Conservation (phyloP, 2,888 invertebrate genomes). For the Torymus tubicola region DNA sequence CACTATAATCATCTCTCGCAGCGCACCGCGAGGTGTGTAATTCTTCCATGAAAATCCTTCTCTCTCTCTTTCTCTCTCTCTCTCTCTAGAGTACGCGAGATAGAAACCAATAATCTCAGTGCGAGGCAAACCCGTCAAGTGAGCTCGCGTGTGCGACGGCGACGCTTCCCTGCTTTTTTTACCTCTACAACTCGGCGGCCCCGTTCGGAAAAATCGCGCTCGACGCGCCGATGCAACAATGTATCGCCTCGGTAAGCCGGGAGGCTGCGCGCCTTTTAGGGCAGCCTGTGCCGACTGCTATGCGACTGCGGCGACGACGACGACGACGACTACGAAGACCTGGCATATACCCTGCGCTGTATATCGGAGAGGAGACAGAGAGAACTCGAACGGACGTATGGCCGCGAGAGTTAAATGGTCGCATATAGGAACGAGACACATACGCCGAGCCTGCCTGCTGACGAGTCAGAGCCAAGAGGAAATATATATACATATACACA, state of each 20-base stretch:
- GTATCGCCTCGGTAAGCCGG: slow-evolving; percentile 15
- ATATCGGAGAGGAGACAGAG: neutral
- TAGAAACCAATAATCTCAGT: slow-evolving; percentile 35
- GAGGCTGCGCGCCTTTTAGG: slow-evolving; percentile 50
- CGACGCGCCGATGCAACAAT: slow-evolving; percentile 36
- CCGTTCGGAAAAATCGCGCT: slow-evolving; percentile 38
- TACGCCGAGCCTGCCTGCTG: neutral
- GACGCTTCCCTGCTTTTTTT: slow-evolving; percentile 4
- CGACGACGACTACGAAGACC: too few relatives aligned
- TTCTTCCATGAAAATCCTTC: slow-evolving; percentile 31
- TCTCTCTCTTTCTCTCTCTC: neutral
- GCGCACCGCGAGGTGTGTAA: neutral
- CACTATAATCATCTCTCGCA: slow-evolving; percentile 2
- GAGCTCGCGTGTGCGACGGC: neutral
- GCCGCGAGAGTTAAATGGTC: slow-evolving; percentile 33
- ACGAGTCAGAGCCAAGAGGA: too few relatives aligned
- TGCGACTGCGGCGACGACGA: neutral
- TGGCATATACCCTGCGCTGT: neutral
- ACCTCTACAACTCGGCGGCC: neutral
- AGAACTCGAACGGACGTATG: slow-evolving; percentile 11
- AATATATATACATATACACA: neutral
- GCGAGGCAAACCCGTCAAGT: slow-evolving; percentile 11
- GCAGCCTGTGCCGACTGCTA: slow-evolving; percentile 42
- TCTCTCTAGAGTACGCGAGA: neutral
- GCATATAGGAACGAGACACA: neutral